Percentiles rank a stretch among this genome's conserved stretches.
Conservation (phyloP, 2,113 vertebrate species). For the Nycticebus coucang region DNA sequence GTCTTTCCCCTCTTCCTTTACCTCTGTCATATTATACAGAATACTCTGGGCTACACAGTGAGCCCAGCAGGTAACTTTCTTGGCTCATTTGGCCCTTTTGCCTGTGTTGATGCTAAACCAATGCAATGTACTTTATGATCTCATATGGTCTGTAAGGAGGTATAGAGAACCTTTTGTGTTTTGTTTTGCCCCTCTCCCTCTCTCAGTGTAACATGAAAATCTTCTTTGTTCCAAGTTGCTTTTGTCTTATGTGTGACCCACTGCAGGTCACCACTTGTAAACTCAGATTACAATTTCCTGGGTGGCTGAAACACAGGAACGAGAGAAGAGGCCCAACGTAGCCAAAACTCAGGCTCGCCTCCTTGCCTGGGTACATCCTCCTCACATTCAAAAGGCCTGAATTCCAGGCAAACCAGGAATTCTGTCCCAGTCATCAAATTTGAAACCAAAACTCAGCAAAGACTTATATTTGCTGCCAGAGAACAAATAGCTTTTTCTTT, state of each 20-base stretch:
- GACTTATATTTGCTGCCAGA: constrained; percentile 83
- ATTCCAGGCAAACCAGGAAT: constrained; percentile 79
- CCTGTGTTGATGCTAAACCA: no score
- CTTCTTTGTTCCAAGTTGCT: constrained; percentile 45
- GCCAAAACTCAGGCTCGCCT: neutral
- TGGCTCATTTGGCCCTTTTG: neutral
- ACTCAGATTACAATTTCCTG: neutral
- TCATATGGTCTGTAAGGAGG: neutral
- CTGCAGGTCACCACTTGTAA: neutral
- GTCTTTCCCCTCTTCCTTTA: neutral
- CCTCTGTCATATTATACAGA: neutral
- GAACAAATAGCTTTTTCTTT: constrained; percentile 80
- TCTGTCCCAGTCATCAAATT: constrained; percentile 85
- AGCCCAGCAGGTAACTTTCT: neutral
- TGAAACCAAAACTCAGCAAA: constrained; percentile 82
- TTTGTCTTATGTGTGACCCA: neutral
- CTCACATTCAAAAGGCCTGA: constrained; percentile 74
- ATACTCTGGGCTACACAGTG: neutral
- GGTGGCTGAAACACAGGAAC: neutral
- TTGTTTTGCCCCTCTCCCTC: neutral
- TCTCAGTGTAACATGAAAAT: neutral
- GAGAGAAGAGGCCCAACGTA: neutral
- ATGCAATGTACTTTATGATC: neutral
- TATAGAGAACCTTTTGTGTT: neutral
- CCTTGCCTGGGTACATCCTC: constrained; percentile 38